Percentiles rank a stretch among this genome's conserved stretches.
Conservation (phyloP, 37 sponge, comb jelly and placozoan genomes). For the Chondrilla cf. caribensis region DNA sequence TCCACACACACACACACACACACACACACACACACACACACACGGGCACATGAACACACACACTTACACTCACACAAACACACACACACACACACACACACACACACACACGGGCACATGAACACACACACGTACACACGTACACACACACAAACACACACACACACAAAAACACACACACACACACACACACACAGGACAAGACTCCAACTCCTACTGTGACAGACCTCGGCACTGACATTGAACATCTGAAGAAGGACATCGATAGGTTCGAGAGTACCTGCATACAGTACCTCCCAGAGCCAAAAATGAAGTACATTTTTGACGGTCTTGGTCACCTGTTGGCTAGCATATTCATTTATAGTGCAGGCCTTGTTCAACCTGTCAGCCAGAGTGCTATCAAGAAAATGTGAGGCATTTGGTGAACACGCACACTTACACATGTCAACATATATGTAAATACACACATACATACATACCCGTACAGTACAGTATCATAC, state of each 20-base stretch:
- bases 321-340: conserved; percentile 96
- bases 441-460: too few relatives aligned
- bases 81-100: too few relatives aligned
- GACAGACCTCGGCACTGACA: conserved; percentile 38
- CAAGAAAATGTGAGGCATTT: conserved; percentile 90
- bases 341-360: conserved; percentile 73
- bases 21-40: too few relatives aligned
- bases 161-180: not conserved
- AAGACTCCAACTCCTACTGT: not conserved
- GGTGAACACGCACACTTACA: too few relatives aligned
- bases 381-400: conserved; percentile 76
- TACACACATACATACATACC: too few relatives aligned
- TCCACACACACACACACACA: too few relatives aligned
- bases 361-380: conserved; percentile 48
- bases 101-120: too few relatives aligned
- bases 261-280: conserved; percentile 49
- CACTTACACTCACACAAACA: too few relatives aligned
- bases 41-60: too few relatives aligned
- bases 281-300: conserved; percentile 46
- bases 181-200: not conserved
- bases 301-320: conserved; percentile 71
- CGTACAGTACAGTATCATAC: too few relatives aligned
- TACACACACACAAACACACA: too few relatives aligned
- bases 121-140: too few relatives aligned
- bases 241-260: conserved; percentile 60